A percentile compares a stretch with the other conserved stretches of the same genome.
Evolutionary conservation across 2,113 vertebrate genomes (phyloP).

Genomic region (Chaenocephalus aceratus): DNA sequence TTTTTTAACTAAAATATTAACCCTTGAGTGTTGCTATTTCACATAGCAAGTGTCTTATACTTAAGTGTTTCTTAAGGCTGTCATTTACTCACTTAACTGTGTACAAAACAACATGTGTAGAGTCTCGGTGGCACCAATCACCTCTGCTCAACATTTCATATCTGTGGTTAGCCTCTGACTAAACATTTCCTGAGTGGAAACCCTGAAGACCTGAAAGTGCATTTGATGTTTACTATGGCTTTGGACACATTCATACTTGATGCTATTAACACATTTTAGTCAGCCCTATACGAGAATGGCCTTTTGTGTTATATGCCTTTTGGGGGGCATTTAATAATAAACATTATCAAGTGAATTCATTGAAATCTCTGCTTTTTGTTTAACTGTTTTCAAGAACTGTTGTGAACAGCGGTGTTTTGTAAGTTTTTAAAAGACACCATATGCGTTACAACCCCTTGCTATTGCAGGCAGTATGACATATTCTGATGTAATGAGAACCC

Average conservation of each 20-base stretch:
- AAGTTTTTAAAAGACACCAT: not conserved
- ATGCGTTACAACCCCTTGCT: not conserved
- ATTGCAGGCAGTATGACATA: not conserved
- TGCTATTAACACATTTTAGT: not conserved
- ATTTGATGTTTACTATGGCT: not conserved
- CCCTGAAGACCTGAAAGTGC: not conserved
- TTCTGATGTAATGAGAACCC: slow-evolving; percentile 33
- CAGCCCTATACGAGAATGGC: not conserved
- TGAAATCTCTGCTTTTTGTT: not conserved
- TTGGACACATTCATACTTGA: not conserved
- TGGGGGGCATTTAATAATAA: not conserved
- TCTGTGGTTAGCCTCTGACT: not conserved
- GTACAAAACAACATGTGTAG: not conserved
- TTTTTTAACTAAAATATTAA: not conserved
- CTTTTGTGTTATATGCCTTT: no score
- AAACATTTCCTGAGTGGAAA: not conserved
- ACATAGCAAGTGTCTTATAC: not conserved
- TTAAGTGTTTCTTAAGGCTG: not conserved
- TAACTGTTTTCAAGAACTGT: not conserved
- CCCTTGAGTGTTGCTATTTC: not conserved
- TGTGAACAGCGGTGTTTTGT: not conserved
- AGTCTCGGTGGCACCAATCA: not conserved
- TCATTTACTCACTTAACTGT: not conserved
- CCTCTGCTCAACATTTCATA: not conserved
- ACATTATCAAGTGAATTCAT: not conserved